phyloP scores from a whole-genome alignment of 2,888 invertebrate species.

The Cephus rjabovi region DNA sequence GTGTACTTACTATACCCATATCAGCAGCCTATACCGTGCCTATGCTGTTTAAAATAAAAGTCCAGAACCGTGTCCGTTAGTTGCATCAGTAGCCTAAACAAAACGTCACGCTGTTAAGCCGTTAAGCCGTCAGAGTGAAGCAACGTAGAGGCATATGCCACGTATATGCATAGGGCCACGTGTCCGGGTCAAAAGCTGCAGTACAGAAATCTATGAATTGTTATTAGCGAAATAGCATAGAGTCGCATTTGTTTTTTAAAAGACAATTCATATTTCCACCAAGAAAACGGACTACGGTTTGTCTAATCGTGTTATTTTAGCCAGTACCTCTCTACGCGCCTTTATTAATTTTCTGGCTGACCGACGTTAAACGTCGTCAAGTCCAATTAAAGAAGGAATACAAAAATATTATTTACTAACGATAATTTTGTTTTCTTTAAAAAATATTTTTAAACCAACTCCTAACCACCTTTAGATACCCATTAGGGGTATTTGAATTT shows the following conservation, averaged over 20 bases:
- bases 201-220: not conserved
- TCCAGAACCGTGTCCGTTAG: not conserved
- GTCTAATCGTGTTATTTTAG: not conserved
- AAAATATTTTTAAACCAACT: not conserved
- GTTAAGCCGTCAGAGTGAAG: not conserved
- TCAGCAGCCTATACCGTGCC: not conserved
- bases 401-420: not conserved
- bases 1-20: not conserved
- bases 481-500: not conserved
- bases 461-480: not conserved
- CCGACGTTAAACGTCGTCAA: not conserved
- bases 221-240: not conserved
- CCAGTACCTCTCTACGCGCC: not conserved
- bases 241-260: not conserved
- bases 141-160: not conserved
- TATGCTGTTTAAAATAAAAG: not conserved
- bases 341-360: not conserved
- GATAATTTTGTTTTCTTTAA: not conserved
- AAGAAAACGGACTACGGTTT: not conserved
- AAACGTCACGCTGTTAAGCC: not conserved
- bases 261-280: not conserved
- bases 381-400: not conserved
- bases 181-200: not conserved
- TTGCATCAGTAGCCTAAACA: not conserved
- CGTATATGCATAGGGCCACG: not conserved